These are phyloP conservation scores for Cryptus armator DNA, from an alignment of 2,888 invertebrate species.

Conservation along the genomic window DNA sequence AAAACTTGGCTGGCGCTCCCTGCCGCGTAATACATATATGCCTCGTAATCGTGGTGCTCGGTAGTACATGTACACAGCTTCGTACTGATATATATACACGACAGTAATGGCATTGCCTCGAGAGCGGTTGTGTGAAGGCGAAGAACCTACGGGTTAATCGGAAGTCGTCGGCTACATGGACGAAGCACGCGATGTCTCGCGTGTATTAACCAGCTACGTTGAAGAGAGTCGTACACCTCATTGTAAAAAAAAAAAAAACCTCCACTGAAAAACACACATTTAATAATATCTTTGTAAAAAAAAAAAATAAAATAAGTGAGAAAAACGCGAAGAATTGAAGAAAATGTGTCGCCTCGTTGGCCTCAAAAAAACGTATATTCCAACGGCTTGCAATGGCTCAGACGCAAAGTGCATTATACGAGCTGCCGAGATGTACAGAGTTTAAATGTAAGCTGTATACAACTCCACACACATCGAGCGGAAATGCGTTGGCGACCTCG, in stretches of 20 bases:
- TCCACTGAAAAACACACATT: not conserved
- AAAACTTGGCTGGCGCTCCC: slow-evolving; percentile 55
- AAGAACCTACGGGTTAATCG: slow-evolving; percentile 39
- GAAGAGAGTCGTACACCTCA: not conserved
- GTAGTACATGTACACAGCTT: slow-evolving; percentile 8
- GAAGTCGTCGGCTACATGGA: slow-evolving; percentile 43
- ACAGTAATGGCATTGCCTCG: slow-evolving; percentile 8
- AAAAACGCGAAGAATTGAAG: not conserved
- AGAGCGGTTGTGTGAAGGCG: not conserved
- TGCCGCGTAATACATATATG: slow-evolving; percentile 9
- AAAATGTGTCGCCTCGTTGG: slow-evolving; percentile 8
- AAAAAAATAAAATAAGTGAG: slow-evolving; percentile 7
- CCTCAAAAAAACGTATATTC: slow-evolving; percentile 3
- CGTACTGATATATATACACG: not conserved
- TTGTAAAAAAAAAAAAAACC: not conserved
- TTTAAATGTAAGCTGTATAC: slow-evolving; percentile 17
- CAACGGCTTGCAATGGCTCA: slow-evolving; percentile 19
- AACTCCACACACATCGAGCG: slow-evolving; percentile 41
- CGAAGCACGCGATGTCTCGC: slow-evolving; percentile 57
- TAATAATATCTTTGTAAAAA: slow-evolving; percentile 20
- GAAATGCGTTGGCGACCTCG: slow-evolving; percentile 54
- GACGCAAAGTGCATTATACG: slow-evolving; percentile 44
- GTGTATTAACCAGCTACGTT: not conserved
- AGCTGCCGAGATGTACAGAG: slow-evolving; percentile 28
- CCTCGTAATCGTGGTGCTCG: slow-evolving; percentile 6